Evolutionary conservation across 2,888 invertebrate species (phyloP).

Genomic region (Orgyia antiqua): DNA sequence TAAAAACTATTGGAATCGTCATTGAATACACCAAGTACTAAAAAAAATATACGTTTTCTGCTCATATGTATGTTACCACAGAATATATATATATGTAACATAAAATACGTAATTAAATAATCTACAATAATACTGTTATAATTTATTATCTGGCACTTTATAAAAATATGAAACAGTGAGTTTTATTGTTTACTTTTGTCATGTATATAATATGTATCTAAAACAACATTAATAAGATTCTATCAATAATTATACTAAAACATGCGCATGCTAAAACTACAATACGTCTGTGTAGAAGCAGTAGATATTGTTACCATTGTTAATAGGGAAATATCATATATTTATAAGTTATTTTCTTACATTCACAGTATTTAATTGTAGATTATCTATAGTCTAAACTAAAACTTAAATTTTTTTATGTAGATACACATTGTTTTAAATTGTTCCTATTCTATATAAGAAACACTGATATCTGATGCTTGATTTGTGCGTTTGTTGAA

Average conservation of each 20-base stretch:
- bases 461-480: constrained; percentile 11
- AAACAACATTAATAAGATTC: constrained; percentile 9
- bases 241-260: constrained; percentile 10
- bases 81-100: too few species aligned
- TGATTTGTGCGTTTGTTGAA: constrained; percentile 5
- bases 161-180: constrained; percentile 26
- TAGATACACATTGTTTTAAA: constrained; percentile 11
- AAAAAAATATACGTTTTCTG: too few species aligned
- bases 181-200: not conserved
- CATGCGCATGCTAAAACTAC: constrained; percentile 20
- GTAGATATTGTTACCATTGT: constrained; percentile 8
- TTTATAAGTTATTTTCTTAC: too few species aligned
- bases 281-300: constrained; percentile 12
- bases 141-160: too few species aligned
- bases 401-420: constrained; percentile 6
- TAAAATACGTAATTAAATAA: too few species aligned
- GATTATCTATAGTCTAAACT: constrained; percentile 7
- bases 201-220: constrained; percentile 18
- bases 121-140: too few species aligned
- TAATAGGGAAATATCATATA: too few species aligned
- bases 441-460: constrained; percentile 2
- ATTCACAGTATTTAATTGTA: constrained; percentile 12
- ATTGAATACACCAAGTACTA: too few species aligned
- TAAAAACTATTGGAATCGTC: too few species aligned
- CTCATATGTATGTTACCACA: too few species aligned